Percentiles rank a stretch among this genome's conserved stretches.
Conservation (phyloP, 2,113 vertebrate genomes). For the Hypocryptadius cinnamomeus region DNA sequence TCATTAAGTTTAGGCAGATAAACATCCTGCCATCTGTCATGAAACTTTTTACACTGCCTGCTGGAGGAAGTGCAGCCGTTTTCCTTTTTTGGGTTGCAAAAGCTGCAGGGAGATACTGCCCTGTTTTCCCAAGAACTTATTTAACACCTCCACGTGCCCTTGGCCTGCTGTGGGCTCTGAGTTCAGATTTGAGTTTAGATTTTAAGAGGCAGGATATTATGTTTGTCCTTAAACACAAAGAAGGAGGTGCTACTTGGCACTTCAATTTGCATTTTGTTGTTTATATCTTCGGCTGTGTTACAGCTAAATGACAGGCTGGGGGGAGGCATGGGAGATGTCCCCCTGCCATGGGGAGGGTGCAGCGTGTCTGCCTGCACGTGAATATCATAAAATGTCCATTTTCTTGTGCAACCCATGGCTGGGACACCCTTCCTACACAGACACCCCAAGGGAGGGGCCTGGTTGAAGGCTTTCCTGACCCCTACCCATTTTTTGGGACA, state of each 20-base stretch:
- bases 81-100: background rate
- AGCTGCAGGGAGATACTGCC: background rate
- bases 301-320: background rate
- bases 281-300: rapidly evolving
- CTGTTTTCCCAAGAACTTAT: background rate
- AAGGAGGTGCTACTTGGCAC: background rate
- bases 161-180: background rate
- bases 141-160: background rate
- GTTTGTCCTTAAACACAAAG: background rate
- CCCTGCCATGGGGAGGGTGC: rapidly evolving
- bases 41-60: background rate
- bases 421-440: background rate
- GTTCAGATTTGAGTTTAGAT: background rate
- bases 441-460: rapidly evolving
- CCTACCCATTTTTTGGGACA: background rate
- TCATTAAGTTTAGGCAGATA: constrained; percentile 1
- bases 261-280: background rate
- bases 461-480: background rate
- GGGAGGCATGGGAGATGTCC: background rate
- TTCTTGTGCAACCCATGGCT: background rate
- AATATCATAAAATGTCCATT: background rate
- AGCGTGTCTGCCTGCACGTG: rapidly evolving
- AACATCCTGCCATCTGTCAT: constrained; percentile 44
- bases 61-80: background rate
- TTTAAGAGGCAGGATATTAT: background rate